Conservation (phyloP, 2,113 vertebrate genomes). For the Calonectris borealis region DNA sequence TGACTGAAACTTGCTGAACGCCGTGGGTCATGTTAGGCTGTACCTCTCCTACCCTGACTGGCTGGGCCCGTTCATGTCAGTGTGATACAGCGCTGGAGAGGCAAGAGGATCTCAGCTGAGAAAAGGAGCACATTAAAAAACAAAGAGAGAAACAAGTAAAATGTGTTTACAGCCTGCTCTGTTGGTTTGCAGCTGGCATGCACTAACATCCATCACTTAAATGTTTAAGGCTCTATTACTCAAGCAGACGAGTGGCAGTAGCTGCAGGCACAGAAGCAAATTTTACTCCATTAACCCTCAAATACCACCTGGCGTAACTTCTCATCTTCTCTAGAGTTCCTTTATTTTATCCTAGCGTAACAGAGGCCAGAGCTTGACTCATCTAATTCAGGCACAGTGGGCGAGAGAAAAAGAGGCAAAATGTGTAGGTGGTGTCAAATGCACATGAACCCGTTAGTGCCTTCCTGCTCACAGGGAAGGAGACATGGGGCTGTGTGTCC, state of each 20-base stretch:
- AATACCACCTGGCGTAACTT: conserved; percentile 35
- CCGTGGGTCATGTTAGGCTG: neutral
- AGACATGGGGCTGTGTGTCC: neutral
- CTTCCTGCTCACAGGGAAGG: neutral
- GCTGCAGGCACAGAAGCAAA: conserved; percentile 47
- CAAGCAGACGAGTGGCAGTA: conserved; percentile 44
- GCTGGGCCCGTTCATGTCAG: neutral
- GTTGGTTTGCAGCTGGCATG: conserved; percentile 39
- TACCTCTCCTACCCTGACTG: neutral
- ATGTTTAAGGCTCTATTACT: conserved; percentile 56
- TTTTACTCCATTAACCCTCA: conserved; percentile 57
- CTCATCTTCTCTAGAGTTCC: neutral
- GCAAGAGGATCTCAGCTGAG: neutral
- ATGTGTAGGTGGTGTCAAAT: neutral
- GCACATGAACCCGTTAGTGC: neutral
- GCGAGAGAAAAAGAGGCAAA: neutral
- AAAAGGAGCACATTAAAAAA: conserved; percentile 22
- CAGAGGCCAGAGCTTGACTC: neutral
- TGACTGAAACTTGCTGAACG: neutral
- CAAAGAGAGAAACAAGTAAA: conserved; percentile 4
- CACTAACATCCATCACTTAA: conserved; percentile 50
- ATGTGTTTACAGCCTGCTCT: conserved; percentile 50
- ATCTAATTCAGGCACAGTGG: neutral
- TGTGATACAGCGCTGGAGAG: neutral
- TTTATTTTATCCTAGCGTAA: neutral